Percentiles rank a stretch among this genome's conserved stretches.
Conservation (phyloP, 2,888 invertebrate genomes). For the Leptopterna dolabrata region DNA sequence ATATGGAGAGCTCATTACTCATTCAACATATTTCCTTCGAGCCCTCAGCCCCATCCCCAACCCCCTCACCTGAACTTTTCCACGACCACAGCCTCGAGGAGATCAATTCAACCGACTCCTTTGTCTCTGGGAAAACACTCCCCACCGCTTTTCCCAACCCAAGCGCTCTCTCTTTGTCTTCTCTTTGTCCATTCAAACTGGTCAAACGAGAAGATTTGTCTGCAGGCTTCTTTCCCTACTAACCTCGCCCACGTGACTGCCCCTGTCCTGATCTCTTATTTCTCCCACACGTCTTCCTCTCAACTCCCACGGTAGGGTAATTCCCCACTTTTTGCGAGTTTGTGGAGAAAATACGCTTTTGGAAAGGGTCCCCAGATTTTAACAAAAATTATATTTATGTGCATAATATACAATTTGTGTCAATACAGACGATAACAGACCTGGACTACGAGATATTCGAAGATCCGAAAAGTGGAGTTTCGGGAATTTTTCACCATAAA, state of each 20-base stretch:
- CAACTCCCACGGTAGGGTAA: too few species aligned
- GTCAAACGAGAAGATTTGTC: slow-evolving; percentile 2
- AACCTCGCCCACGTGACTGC: neutral
- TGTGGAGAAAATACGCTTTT: too few species aligned
- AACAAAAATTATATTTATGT: too few species aligned
- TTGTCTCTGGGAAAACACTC: neutral
- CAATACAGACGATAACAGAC: too few species aligned
- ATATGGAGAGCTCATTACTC: slow-evolving; percentile 2
- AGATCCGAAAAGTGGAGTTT: too few species aligned
- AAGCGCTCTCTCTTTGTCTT: neutral
- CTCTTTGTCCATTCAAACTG: slow-evolving; percentile 10
- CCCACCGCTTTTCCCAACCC: neutral
- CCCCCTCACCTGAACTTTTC: neutral
- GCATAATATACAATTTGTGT: too few species aligned
- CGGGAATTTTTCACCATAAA: too few species aligned
- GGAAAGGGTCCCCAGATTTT: too few species aligned
- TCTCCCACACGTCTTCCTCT: neutral
- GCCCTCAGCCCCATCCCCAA: neutral
- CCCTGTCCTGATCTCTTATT: neutral
- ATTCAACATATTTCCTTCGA: slow-evolving; percentile 25
- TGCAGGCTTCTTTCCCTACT: neutral
- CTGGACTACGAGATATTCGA: too few species aligned
- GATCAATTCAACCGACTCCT: slow-evolving; percentile 8
- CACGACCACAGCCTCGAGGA: neutral
- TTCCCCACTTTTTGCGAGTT: too few species aligned